A percentile compares a stretch with the other conserved stretches of the same genome.
These are phyloP conservation scores for Montipora cactus DNA, from an alignment of 64 coral and sea anemone species.

Conservation along the genomic window DNA sequence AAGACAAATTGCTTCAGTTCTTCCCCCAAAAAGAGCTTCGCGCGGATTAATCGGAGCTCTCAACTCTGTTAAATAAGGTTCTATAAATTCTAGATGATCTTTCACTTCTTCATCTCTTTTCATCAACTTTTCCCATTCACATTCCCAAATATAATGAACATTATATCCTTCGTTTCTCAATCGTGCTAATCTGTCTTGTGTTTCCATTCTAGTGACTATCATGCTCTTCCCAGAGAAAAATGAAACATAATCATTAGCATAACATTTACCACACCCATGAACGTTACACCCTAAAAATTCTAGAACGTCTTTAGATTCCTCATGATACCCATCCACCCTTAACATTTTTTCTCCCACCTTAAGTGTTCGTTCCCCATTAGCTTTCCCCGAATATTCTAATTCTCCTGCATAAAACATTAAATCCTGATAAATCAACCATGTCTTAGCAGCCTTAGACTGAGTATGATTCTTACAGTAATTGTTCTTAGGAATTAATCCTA, in stretches of 20 bases:
- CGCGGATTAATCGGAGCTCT: too few species aligned
- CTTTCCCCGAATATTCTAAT: neutral
- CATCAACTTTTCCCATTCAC: neutral
- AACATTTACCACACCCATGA: neutral
- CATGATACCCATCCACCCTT: neutral
- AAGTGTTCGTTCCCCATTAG: neutral
- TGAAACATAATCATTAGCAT: neutral
- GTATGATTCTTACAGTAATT: neutral
- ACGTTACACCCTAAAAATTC: neutral
- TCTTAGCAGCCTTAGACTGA: neutral
- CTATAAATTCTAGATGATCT: too few species aligned
- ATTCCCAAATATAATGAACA: neutral
- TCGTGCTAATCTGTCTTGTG: neutral
- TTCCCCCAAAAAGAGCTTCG: too few species aligned
- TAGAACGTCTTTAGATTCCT: neutral
- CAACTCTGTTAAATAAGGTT: too few species aligned
- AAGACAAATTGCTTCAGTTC: too few species aligned
- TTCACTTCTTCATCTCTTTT: fast-evolving
- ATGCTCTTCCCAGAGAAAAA: neutral
- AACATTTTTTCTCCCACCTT: neutral
- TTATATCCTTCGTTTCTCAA: neutral
- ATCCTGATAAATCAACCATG: neutral
- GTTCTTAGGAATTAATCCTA: neutral
- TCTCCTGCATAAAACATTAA: neutral
- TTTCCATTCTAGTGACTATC: neutral